phyloP scores from a whole-genome alignment of 2,113 vertebrate genomes.

The Micromys minutus region DNA sequence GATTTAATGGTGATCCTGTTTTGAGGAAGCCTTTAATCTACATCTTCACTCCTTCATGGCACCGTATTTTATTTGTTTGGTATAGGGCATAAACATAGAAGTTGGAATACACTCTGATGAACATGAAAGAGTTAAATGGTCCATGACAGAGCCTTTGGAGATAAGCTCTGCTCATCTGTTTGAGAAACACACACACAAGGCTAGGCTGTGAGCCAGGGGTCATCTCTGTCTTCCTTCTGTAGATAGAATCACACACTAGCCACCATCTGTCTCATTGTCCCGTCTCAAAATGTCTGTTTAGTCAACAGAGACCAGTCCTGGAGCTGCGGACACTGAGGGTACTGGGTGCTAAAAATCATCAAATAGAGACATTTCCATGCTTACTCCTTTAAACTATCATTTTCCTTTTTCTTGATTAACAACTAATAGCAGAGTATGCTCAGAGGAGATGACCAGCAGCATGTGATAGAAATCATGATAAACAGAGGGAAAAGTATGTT shows the following conservation, averaged over 20 bases:
- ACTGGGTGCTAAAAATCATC: not conserved
- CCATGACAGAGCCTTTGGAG: not conserved
- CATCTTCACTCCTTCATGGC: not conserved
- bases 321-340: not conserved
- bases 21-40: constrained; percentile 8
- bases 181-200: not conserved
- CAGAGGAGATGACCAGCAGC: not conserved
- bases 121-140: not conserved
- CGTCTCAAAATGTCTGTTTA: not conserved
- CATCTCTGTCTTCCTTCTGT: not conserved
- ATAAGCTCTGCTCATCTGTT: not conserved
- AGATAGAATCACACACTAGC: not conserved
- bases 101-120: not conserved
- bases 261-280: not conserved
- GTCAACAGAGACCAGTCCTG: not conserved
- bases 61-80: constrained; percentile 42
- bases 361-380: not conserved
- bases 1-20: constrained; percentile 19
- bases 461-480: not conserved
- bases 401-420: constrained; percentile 20
- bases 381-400: not conserved
- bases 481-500: not conserved
- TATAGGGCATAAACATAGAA: not conserved
- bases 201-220: not conserved
- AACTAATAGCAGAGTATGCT: not conserved